Evolutionary conservation across 1,140 invertebrate genomes (phyloP), one percentile per base, ranked within the genome.

Genomic region (Pseudachorutes palmiensis): DNA sequence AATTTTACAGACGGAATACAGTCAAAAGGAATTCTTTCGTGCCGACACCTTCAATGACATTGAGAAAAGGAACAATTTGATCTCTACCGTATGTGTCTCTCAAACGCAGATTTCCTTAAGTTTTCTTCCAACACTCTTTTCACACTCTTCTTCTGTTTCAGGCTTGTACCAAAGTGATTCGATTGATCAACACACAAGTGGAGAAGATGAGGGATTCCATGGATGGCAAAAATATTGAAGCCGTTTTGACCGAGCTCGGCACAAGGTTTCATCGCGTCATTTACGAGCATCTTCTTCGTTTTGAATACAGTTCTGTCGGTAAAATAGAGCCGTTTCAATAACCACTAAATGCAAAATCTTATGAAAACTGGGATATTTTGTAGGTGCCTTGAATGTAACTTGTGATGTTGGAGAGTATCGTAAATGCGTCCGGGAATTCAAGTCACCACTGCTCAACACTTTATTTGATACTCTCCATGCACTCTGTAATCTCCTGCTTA

Each of bases 321-420:
- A 76, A 73, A 73, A 62, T 51, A 5, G 22, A 58, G 14, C 60
- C 14, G 31, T 41, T 32, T 58, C 28, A 26, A 29, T 31, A 48
- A 9, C 19, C 24, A 14, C 31, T 59, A 48, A 2, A 24, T 41
- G 24, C 9, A 62, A 63, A 29, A 2, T 49, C 45, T 55, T 9
- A 28, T 64, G 5, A 22, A 41, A 5, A 3, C 24, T 33, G 5
- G 3, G 12, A 5, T 55, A 19, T 55, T 5, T 55, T 5, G 24
- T 76, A 89, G 89, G 94, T 65, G 95, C 94, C 1, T 97, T 98
- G 91, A 88, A 94, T 77, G 91, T 91, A 1, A 96, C 99, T 69
- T 98, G 93, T 81, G 97, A 99, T 82, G 90, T 99, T 62, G 97
- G 97, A 76, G 96, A 98, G 77, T 87, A 88, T 77, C 82, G 94